Percentiles rank a stretch among this genome's conserved stretches.
Conservation (phyloP, 2,113 vertebrate genomes). For the Rattus rattus region DNA sequence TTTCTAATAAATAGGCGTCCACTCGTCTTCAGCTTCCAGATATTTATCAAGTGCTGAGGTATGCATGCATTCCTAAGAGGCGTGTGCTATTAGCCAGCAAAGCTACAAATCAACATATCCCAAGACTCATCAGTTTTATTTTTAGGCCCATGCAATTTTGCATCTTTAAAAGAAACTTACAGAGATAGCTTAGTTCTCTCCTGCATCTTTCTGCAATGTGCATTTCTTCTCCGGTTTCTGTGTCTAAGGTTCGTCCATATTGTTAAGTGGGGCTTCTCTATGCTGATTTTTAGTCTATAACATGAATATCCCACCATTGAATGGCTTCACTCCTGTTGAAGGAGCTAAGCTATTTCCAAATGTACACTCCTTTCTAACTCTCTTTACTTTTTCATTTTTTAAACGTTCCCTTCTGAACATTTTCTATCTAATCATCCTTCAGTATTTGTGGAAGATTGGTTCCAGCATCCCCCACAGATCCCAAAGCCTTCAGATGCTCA, state of each 20-base stretch:
- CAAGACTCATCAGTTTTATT: conserved; percentile 52
- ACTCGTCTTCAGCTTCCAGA: not conserved
- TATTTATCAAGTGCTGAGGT: not conserved
- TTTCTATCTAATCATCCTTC: not conserved
- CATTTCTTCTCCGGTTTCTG: not conserved
- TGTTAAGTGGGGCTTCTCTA: not conserved
- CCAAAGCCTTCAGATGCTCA: not conserved
- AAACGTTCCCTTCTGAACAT: not conserved
- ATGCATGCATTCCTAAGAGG: not conserved
- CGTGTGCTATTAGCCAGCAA: conserved; percentile 1
- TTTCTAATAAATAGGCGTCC: not conserved
- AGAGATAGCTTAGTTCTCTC: not conserved
- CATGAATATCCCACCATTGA: not conserved
- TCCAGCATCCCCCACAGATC: not conserved
- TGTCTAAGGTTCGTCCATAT: not conserved
- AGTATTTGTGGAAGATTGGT: not conserved
- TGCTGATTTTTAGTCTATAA: not conserved
- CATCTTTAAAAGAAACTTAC: conserved; percentile 37
- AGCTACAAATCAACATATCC: conserved; percentile 41
- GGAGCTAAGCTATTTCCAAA: conserved; percentile 12
- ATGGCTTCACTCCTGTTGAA: not conserved
- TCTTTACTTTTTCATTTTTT: not conserved
- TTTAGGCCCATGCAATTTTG: conserved; percentile 9
- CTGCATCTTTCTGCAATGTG: not conserved
- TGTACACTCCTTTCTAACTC: not conserved